Base-by-base conservation (phyloP, 2,888 invertebrate species). In the Nemoura dubitans region DNA sequence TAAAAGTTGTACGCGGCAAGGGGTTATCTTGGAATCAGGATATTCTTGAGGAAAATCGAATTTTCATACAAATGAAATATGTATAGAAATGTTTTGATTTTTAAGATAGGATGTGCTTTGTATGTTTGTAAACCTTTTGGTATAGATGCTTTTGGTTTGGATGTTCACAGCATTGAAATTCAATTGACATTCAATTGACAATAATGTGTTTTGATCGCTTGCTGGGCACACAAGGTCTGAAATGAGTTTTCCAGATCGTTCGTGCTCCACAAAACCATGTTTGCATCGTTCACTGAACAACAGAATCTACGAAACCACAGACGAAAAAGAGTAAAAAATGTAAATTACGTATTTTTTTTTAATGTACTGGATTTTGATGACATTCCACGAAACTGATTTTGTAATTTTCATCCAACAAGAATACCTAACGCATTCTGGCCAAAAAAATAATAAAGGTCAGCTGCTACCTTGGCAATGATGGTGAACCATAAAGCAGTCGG, bases 51-150 rank as follows among this genome's bases (percentile, higher is more conserved):
- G 29, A 30, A 81, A 81, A 81, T 81, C 28, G 29, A 81, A 81
- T 81, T 81, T 30, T 81, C n/a, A 28, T 29, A 81, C 81, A 81
- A 81, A 81, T 28, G 16, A 78, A 78, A 78, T 28, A 25, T 78
- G 26, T 78, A 78, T 28, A 78, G 78, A 78, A 78, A 28, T 78
- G 59, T 59, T 59, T 59, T 59, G 59, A 59, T 59, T 59, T 59
- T 59, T 59, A 59, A 59, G 59, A 59, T 59, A 59, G 59, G 59
- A 59, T 59, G 59, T 59, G 59, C 59, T 59, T 59, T 59, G 59
- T 59, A 21, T 59, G 10, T 59, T 59, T 59, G 59, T 59, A 59
- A 59, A 21, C 59, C 59, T 59, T 59, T 59, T 3, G 16, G 59
- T 7, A 7, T 59, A 14, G 59, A 59, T 59, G 59, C 14, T 59